Conservation (phyloP, 2,888 invertebrate genomes). For the Linyphia triangularis region DNA sequence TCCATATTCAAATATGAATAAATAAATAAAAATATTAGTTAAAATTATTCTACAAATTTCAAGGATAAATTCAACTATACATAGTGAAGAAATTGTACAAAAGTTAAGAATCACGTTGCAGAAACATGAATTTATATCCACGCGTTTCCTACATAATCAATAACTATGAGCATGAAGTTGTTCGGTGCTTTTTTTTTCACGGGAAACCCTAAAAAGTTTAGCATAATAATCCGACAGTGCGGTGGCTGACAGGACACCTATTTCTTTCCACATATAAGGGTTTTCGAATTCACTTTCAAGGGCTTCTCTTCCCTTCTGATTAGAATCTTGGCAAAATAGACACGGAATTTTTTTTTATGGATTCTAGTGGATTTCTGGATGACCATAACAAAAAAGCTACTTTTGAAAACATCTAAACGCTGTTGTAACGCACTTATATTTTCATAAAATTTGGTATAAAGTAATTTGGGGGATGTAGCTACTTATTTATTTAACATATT, state of each 20-base stretch:
- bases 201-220: conserved; percentile 37
- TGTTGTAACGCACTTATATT: too few species aligned
- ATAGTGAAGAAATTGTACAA: background rate
- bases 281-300: conserved; percentile 8
- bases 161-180: background rate
- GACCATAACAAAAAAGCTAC: too few species aligned
- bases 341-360: background rate
- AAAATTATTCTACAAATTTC: background rate
- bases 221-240: conserved; percentile 29
- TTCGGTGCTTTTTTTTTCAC: background rate
- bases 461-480: too few species aligned
- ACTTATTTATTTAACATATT: too few species aligned
- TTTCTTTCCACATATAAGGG: background rate
- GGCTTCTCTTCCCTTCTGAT: conserved; percentile 14
- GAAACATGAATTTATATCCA: background rate
- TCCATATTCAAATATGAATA: too few species aligned
- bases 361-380: background rate
- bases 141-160: too few species aligned
- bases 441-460: too few species aligned
- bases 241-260: conserved; percentile 15
- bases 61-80: background rate
- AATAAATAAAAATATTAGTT: too few species aligned
- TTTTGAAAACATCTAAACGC: too few species aligned
- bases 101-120: background rate
- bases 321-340: background rate